phyloP scores from a whole-genome alignment of 2,797 vertebrate genomes.

The Harpagifer antarcticus region DNA sequence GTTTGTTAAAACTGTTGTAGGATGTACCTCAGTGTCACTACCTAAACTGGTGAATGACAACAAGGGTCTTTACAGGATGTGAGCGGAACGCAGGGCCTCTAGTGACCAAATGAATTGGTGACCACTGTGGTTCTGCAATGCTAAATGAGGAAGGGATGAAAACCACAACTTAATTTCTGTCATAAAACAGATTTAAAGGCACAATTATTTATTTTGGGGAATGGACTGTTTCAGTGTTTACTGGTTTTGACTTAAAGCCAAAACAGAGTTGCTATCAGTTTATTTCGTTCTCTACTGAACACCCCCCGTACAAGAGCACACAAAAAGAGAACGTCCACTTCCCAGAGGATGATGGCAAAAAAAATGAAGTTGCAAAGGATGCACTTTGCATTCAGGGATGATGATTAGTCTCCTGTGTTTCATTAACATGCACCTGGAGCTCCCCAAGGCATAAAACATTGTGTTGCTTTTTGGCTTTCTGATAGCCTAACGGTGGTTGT shows the following conservation, averaged over 20 bases:
- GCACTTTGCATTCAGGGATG: conserved; percentile 65
- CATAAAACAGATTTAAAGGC: not conserved
- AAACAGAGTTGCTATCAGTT: not conserved
- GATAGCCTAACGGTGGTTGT: not conserved
- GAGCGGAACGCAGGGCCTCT: not conserved
- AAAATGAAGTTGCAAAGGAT: conserved; percentile 56
- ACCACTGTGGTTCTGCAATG: not conserved
- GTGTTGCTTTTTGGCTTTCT: conserved; percentile 44
- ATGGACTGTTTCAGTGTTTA: not conserved
- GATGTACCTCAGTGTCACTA: not conserved
- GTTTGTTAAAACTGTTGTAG: not conserved
- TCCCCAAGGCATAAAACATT: conserved; percentile 44
- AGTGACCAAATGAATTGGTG: not conserved
- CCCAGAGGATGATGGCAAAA: conserved; percentile 12
- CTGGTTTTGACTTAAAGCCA: not conserved
- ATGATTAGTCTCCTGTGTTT: conserved; percentile 82
- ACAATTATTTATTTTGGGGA: not conserved
- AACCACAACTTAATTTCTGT: not conserved
- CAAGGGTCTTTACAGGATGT: not conserved
- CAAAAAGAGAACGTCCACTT: conserved; percentile 13
- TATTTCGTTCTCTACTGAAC: not conserved
- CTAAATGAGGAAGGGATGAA: not conserved
- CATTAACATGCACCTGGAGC: conserved; percentile 56
- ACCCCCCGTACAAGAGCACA: not conserved
- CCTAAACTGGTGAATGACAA: not conserved